Percentiles rank a stretch among this genome's conserved stretches.
phyloP scores from a whole-genome alignment of 37 sponge, comb jelly and placozoan species.

The Hormiphora californensis region DNA sequence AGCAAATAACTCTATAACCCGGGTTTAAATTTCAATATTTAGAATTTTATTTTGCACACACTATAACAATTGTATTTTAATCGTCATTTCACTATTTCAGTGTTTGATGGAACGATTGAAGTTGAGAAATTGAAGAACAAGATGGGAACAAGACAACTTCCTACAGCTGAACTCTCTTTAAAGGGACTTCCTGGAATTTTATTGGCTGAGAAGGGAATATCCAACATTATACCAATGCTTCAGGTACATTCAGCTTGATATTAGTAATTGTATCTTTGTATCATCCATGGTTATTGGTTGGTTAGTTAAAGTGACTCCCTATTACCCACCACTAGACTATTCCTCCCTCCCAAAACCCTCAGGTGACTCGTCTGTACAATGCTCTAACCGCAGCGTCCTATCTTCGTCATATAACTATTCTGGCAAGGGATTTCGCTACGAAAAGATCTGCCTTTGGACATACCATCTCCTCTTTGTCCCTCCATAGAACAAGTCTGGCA shows the following conservation, averaged over 20 bases:
- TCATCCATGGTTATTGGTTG: background rate
- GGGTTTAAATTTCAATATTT: background rate
- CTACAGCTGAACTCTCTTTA: constrained; percentile 87
- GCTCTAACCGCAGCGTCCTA: constrained; percentile 62
- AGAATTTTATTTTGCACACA: background rate
- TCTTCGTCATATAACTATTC: constrained; percentile 72
- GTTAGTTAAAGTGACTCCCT: constrained; percentile 62
- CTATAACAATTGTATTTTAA: background rate
- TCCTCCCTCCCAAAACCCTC: constrained; percentile 77
- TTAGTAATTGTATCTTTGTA: background rate
- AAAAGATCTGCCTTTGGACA: constrained; percentile 73
- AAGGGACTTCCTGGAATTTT: constrained; percentile 58
- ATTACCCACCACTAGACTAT: no score
- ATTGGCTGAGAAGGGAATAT: constrained; percentile 17
- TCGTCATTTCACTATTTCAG: no score
- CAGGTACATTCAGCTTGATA: background rate
- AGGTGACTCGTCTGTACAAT: constrained; percentile 86
- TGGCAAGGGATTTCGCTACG: constrained; percentile 70
- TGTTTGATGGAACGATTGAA: constrained; percentile 21
- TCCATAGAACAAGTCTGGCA: constrained; percentile 78
- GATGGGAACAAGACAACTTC: constrained; percentile 90
- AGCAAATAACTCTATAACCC: background rate
- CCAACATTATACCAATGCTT: constrained; percentile 42
- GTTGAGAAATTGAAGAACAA: constrained; percentile 78
- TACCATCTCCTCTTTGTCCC: constrained; percentile 62